These are phyloP conservation scores for Labeo rohita DNA, from an alignment of 2,113 vertebrate genomes.

Conservation along the genomic window DNA sequence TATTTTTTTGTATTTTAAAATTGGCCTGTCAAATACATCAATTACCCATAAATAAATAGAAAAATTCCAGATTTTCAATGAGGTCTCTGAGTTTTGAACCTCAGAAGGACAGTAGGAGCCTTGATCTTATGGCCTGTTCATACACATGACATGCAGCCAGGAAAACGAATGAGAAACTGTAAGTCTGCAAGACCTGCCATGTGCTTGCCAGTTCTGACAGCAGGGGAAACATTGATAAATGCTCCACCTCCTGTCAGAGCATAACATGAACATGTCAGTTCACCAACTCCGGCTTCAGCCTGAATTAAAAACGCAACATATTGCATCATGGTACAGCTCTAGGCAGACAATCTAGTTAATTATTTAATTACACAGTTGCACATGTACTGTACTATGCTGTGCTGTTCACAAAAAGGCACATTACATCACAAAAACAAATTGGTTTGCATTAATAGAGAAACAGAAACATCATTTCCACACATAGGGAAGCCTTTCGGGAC, in stretches of 20 bases:
- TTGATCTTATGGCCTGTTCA: not conserved
- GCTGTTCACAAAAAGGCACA: not conserved
- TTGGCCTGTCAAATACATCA: too few species aligned
- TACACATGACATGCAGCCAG: not conserved
- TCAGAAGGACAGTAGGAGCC: not conserved
- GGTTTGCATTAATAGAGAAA: not conserved
- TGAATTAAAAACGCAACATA: constrained; percentile 6
- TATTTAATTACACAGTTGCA: constrained; percentile 5
- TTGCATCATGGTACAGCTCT: constrained; percentile 6
- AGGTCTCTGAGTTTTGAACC: not conserved
- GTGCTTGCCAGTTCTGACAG: constrained; percentile 17
- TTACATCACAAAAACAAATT: not conserved
- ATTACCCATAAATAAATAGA: too few species aligned
- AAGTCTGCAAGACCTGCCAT: constrained; percentile 22
- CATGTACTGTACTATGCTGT: not conserved
- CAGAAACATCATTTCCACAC: not conserved
- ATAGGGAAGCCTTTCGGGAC: not conserved
- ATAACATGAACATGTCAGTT: constrained; percentile 4
- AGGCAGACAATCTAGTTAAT: not conserved
- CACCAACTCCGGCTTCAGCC: not conserved
- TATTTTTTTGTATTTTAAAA: too few species aligned
- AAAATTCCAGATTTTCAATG: not conserved
- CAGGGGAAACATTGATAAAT: constrained; percentile 24
- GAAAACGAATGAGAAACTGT: constrained; percentile 22
- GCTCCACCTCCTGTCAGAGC: constrained; percentile 20